Evolutionary conservation across 2,888 invertebrate species (phyloP).

Genomic region (Phortica okadai): DNA sequence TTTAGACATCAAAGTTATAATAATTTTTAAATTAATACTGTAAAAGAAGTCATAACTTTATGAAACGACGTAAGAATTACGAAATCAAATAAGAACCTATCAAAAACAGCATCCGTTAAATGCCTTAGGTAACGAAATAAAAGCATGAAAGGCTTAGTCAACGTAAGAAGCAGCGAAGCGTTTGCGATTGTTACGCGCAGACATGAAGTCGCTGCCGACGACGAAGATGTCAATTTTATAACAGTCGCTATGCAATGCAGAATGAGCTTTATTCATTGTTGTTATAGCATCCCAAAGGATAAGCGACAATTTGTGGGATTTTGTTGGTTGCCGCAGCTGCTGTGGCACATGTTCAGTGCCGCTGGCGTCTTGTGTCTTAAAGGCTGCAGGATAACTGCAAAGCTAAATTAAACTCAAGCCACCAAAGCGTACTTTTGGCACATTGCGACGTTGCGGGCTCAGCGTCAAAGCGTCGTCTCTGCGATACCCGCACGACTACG

Average conservation of each 20-base stretch:
- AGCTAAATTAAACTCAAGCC: background rate
- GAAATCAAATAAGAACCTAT: background rate
- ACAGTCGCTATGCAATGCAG: background rate
- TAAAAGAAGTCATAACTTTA: background rate
- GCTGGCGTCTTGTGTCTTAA: background rate
- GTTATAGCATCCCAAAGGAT: background rate
- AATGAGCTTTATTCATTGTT: background rate
- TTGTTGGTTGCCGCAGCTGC: background rate
- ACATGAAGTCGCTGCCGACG: background rate
- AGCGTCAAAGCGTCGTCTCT: background rate
- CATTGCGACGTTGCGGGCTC: background rate
- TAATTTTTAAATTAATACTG: background rate
- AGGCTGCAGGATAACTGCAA: background rate
- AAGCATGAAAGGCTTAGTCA: background rate
- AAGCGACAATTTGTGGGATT: background rate
- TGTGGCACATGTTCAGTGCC: background rate
- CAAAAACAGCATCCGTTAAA: background rate
- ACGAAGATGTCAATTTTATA: background rate
- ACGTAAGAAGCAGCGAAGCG: background rate
- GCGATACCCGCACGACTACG: background rate
- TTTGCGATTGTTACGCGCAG: constrained; percentile 6
- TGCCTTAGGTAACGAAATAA: background rate
- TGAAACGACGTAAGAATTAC: background rate
- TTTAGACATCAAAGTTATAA: background rate
- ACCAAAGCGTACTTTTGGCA: background rate